These are phyloP conservation scores for Acromyrmex heyeri DNA, from an alignment of 1,140 invertebrate genomes.

Conservation along the genomic window DNA sequence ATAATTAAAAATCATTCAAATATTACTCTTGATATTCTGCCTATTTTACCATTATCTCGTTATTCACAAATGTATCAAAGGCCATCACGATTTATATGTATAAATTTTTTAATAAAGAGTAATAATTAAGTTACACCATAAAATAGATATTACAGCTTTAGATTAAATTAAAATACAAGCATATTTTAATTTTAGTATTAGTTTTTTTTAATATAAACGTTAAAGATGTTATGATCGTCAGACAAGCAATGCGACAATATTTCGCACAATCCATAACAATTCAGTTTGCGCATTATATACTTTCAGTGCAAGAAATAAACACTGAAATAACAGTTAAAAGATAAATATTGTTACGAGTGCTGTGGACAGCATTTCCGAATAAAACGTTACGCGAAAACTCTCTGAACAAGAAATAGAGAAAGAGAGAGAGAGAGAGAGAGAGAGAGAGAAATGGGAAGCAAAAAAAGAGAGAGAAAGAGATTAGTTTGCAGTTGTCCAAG, in stretches of 20 bases:
- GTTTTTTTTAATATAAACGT: slow-evolving; percentile 3
- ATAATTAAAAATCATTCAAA: neutral
- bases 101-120: neutral
- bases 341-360: slow-evolving; percentile 13
- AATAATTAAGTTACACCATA: neutral
- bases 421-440: neutral
- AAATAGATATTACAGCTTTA: neutral
- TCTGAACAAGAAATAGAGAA: neutral
- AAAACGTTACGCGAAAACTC: slow-evolving; percentile 16
- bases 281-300: slow-evolving; percentile 16
- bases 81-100: neutral
- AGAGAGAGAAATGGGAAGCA: neutral
- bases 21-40: neutral
- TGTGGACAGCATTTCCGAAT: neutral
- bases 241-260: slow-evolving; percentile 9
- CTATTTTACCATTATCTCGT: neutral
- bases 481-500: slow-evolving; percentile 2
- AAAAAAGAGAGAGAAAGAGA: neutral
- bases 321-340: slow-evolving; percentile 20
- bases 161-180: neutral
- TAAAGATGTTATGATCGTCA: neutral
- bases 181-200: neutral
- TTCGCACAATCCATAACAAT: slow-evolving; percentile 20
- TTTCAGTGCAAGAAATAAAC: slow-evolving; percentile 27
- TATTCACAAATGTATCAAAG: neutral